Percentiles rank a stretch among this genome's conserved stretches.
Evolutionary conservation across 2,113 vertebrate genomes (phyloP).

Genomic region (Vanacampus margaritifer): DNA sequence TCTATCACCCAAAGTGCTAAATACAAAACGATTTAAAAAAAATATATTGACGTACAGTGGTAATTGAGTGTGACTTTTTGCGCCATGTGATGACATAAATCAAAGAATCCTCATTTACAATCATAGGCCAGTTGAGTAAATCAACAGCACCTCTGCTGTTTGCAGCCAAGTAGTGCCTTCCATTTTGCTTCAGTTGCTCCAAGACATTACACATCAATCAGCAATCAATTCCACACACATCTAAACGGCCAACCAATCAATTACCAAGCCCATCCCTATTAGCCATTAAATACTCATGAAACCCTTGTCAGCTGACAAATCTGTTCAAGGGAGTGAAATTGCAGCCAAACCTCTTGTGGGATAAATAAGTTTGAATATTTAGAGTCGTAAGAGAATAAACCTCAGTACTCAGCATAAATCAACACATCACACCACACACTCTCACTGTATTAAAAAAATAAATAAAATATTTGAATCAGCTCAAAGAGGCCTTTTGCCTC

Average conservation of each 20-base stretch:
- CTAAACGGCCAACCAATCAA: background rate
- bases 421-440: constrained; percentile 30
- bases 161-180: background rate
- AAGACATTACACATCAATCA: background rate
- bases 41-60: too few species aligned
- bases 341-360: constrained; percentile 9
- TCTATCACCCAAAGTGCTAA: too few species aligned
- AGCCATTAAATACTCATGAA: background rate
- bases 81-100: too few species aligned
- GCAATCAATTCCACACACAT: background rate
- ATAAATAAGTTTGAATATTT: constrained; percentile 20
- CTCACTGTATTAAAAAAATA: constrained; percentile 14
- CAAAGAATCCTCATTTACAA: background rate
- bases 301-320: background rate
- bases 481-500: constrained; percentile 58
- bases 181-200: background rate
- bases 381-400: constrained; percentile 12
- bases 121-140: background rate
- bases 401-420: constrained; percentile 34
- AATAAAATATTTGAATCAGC: constrained; percentile 51
- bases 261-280: background rate
- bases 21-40: too few species aligned
- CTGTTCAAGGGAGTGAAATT: background rate
- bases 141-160: background rate
- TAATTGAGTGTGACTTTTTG: too few species aligned